These are phyloP conservation scores for Falcunculus frontatus DNA, from an alignment of 2,113 vertebrate species.

Conservation along the genomic window DNA sequence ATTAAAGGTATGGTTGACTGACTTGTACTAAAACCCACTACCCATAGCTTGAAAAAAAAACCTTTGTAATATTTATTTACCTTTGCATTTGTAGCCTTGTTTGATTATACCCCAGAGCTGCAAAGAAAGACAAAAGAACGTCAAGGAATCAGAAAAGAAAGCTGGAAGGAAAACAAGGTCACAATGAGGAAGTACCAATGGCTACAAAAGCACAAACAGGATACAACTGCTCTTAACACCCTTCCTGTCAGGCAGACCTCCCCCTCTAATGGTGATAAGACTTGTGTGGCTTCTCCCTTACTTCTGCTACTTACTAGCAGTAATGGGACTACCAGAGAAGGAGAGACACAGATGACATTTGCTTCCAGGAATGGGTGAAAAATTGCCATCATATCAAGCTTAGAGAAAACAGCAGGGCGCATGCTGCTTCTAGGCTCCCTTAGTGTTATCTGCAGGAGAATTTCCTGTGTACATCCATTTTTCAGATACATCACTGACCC, in stretches of 20 bases:
- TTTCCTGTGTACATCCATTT: not conserved
- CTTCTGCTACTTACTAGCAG: not conserved
- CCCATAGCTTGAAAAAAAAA: not conserved
- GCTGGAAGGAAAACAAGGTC: conserved; percentile 63
- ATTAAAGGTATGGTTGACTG: not conserved
- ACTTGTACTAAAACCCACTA: not conserved
- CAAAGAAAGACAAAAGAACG: conserved; percentile 67
- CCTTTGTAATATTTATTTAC: conserved; percentile 68
- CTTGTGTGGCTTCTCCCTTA: conserved; percentile 24
- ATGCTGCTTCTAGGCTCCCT: not conserved
- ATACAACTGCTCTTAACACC: conserved; percentile 77
- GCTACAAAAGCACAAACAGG: conserved; percentile 78
- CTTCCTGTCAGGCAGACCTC: conserved; percentile 74
- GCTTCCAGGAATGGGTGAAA: not conserved
- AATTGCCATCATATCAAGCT: not conserved
- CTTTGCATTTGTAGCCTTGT: conserved; percentile 99
- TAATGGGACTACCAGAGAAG: not conserved
- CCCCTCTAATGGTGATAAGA: conserved; percentile 33
- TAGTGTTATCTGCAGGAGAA: not conserved
- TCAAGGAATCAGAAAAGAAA: conserved; percentile 61
- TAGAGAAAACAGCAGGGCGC: not conserved
- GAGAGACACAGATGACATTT: not conserved
- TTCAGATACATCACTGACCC: not conserved
- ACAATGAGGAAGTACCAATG: conserved; percentile 63
- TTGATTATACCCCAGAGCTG: conserved; percentile 99